Conservation (phyloP, 2,113 vertebrate species). For the Circaetus cinerascens region DNA sequence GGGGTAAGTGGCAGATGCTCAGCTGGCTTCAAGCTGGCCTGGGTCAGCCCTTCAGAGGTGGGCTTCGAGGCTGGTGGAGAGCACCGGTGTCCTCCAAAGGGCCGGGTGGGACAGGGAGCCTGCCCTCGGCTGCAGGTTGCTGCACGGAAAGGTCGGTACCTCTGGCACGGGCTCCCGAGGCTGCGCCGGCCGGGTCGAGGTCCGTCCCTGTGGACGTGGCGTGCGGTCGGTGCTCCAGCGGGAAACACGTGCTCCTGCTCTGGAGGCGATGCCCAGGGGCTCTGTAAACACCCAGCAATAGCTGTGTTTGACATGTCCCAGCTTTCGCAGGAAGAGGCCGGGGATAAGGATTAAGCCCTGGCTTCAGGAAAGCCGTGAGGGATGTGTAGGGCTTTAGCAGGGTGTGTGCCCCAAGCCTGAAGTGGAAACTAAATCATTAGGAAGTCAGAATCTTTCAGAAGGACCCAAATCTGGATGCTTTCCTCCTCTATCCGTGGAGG, state of each 20-base stretch:
- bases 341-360: background rate
- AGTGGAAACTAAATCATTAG: background rate
- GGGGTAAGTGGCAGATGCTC: background rate
- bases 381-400: background rate
- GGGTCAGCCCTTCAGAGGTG: background rate
- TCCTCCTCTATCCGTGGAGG: background rate
- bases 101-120: background rate
- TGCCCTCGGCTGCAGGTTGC: background rate
- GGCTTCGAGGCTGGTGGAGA: background rate
- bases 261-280: accelerated
- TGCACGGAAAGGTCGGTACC: background rate
- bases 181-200: background rate
- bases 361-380: background rate
- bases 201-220: accelerated
- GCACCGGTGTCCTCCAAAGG: background rate
- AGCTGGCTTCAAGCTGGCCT: background rate
- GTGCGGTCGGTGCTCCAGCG: accelerated
- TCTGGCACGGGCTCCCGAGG: background rate
- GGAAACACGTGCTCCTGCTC: accelerated
- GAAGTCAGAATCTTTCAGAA: background rate
- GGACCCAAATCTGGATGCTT: background rate
- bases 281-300: background rate
- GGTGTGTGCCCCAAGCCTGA: background rate
- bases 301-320: background rate
- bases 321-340: background rate